A percentile compares a stretch with the other conserved stretches of the same genome.
These are phyloP conservation scores for Liolophura sinensis DNA, from an alignment of 1,140 invertebrate genomes.

Conservation along the genomic window DNA sequence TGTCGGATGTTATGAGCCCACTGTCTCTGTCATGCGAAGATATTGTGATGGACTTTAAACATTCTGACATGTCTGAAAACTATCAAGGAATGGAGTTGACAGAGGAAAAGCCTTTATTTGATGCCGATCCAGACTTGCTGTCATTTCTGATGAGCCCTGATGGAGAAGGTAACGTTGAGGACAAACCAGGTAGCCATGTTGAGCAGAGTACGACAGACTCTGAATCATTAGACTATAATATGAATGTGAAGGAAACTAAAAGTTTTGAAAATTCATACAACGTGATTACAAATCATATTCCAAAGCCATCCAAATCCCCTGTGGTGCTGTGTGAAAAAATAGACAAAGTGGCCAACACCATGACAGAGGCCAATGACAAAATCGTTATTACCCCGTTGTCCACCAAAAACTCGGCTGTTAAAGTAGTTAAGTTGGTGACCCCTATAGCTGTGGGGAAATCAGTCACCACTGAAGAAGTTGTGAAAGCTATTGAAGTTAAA, in stretches of 20 bases:
- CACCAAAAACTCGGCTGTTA: not conserved
- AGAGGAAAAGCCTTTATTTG: conserved; percentile 14
- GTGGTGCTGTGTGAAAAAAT: not conserved
- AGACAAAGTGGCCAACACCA: conserved; percentile 7
- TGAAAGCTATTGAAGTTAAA: conserved; percentile 38
- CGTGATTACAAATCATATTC: not conserved
- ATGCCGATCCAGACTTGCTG: conserved; percentile 11
- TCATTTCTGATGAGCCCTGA: conserved; percentile 8
- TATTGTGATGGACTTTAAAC: too few species aligned
- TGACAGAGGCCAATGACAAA: not conserved
- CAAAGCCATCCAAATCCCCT: not conserved
- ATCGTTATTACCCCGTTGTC: not conserved
- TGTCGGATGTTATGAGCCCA: too few species aligned
- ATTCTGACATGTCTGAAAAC: conserved; percentile 14
- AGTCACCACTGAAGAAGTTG: conserved; percentile 27
- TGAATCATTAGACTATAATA: not conserved
- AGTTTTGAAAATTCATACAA: conserved; percentile 3
- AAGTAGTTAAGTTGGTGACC: not conserved
- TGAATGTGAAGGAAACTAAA: not conserved
- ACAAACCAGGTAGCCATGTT: not conserved
- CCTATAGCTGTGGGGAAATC: not conserved
- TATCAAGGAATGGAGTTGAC: conserved; percentile 21
- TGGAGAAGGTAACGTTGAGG: conserved; percentile 13
- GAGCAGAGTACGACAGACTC: not conserved
- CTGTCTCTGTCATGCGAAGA: too few species aligned